Evolutionary conservation across 1,140 invertebrate species (phyloP).

Genomic region (Aethina tumida): DNA sequence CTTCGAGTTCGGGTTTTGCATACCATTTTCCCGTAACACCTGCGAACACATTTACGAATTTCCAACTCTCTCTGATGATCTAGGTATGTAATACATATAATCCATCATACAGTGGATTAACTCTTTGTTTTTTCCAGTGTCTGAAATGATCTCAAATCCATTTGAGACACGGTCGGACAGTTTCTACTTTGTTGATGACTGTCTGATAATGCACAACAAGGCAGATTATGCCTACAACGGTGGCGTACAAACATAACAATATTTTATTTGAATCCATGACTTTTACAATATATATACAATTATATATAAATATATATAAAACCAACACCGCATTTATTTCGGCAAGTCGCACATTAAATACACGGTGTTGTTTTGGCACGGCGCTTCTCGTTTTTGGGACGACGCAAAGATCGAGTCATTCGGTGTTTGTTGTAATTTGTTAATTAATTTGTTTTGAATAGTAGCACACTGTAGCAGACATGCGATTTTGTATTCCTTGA

Average conservation of each 20-base stretch:
- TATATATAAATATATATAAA: too few relatives aligned
- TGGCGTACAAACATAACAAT: constrained; percentile 43
- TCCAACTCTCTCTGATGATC: constrained; percentile 72
- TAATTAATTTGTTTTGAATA: too few relatives aligned
- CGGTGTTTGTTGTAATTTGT: too few relatives aligned
- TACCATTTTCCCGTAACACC: constrained; percentile 94
- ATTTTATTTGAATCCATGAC: too few relatives aligned
- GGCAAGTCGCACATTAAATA: too few relatives aligned
- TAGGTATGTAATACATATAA: constrained; percentile 55
- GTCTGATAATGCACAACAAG: constrained; percentile 98
- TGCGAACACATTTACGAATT: constrained; percentile 99
- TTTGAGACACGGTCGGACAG: constrained; percentile 97
- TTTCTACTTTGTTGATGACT: constrained; percentile 97
- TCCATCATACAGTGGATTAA: background rate
- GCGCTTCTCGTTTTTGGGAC: too few relatives aligned
- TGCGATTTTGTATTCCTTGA: too few relatives aligned
- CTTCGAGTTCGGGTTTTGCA: constrained; percentile 99
- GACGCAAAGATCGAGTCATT: too few relatives aligned
- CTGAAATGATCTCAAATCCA: constrained; percentile 92
- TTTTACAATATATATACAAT: too few relatives aligned
- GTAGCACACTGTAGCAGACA: too few relatives aligned
- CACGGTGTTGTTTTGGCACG: too few relatives aligned
- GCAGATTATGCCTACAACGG: constrained; percentile 93
- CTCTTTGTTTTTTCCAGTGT: constrained; percentile 53
- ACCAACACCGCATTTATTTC: too few relatives aligned